A percentile compares a stretch with the other conserved stretches of the same genome.
These are phyloP conservation scores for Sylvia borin DNA, from an alignment of 2,797 vertebrate species.

Conservation along the genomic window DNA sequence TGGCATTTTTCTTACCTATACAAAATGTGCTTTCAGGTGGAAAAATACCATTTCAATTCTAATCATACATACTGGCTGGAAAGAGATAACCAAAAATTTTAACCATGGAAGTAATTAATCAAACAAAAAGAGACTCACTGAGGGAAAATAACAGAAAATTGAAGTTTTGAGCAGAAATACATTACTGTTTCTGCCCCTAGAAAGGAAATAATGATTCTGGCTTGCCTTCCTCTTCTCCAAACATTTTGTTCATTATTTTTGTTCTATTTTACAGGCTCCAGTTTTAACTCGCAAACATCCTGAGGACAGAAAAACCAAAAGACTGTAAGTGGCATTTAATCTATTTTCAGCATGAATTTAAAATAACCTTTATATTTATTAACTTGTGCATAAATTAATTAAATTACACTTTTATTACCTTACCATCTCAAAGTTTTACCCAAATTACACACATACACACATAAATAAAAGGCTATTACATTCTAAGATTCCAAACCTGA, in stretches of 20 bases:
- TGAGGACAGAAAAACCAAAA: neutral
- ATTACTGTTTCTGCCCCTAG: neutral
- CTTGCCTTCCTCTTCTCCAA: neutral
- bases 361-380: conserved; percentile 3
- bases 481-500: neutral
- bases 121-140: neutral
- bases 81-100: neutral
- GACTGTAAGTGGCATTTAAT: neutral
- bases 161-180: neutral
- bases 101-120: neutral
- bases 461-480: neutral
- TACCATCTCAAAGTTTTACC: neutral
- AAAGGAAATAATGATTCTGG: neutral
- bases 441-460: neutral
- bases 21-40: neutral
- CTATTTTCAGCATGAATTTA: conserved; percentile 13
- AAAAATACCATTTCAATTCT: neutral
- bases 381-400: neutral
- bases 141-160: neutral
- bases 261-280: neutral
- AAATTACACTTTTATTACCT: neutral
- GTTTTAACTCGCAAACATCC: neutral
- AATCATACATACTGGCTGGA: neutral
- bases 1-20: neutral
- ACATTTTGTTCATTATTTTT: neutral